Evolutionary conservation across 2,113 vertebrate genomes (phyloP).

Genomic region (Actinemys pallida): DNA sequence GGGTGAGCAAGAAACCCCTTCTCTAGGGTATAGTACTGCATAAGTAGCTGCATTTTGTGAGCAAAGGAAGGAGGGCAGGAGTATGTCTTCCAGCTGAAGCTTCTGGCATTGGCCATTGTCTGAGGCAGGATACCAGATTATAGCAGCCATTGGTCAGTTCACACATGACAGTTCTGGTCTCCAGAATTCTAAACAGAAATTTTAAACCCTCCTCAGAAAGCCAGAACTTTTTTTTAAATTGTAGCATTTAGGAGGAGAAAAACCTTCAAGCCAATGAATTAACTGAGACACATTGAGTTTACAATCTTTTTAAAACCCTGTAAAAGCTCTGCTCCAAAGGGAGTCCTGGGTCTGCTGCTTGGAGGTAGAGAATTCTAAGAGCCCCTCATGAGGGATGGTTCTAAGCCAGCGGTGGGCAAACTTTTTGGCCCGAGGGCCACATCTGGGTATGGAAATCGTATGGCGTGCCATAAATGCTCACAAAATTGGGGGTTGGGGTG

Average conservation of each 20-base stretch:
- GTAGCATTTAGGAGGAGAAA: neutral
- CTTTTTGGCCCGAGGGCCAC: too few relatives aligned
- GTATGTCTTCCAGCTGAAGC: neutral
- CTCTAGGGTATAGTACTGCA: accelerated
- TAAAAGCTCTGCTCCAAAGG: neutral
- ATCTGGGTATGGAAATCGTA: too few relatives aligned
- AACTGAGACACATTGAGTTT: neutral
- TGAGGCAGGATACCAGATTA: neutral
- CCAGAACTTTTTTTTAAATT: too few relatives aligned
- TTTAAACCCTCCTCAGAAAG: too few relatives aligned
- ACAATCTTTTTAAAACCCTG: neutral
- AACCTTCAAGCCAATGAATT: accelerated
- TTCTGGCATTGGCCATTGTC: accelerated
- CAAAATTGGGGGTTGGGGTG: too few relatives aligned
- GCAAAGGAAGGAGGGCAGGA: accelerated
- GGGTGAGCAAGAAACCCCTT: neutral
- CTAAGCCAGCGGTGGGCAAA: accelerated
- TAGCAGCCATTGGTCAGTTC: accelerated
- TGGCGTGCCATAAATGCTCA: too few relatives aligned
- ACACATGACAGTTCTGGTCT: neutral
- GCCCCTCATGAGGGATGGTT: neutral
- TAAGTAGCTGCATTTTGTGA: neutral
- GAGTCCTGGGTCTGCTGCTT: too few relatives aligned
- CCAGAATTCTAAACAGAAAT: neutral
- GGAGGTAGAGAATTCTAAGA: neutral